Base-by-base conservation (phyloP, 2,888 invertebrate species). In the Aleiodes alternator region DNA sequence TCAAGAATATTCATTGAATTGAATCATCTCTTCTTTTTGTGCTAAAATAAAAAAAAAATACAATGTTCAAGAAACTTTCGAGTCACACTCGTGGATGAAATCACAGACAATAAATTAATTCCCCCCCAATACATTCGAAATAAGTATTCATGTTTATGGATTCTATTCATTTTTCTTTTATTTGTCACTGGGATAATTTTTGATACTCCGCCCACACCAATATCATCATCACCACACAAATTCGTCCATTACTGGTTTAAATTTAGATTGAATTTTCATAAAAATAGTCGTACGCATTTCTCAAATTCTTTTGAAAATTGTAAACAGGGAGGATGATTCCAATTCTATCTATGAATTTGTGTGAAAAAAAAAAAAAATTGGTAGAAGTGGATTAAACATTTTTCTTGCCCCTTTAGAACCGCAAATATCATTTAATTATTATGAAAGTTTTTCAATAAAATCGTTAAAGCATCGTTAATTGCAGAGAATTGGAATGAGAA, bases 241-340 rank as follows among this genome's bases (percentile, higher is more conserved):
- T 43, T 56, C 56, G 31, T 56, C 29, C 56, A 57, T 55, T 50
- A 70, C 75, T 72, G 57, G 69, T 77, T 83, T 86, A 85, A 86
- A 83, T 82, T 84, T 85, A 86, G 77, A 76, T 79, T 76, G 79
- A 83, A 83, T 82, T 79, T 80, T 79, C 57, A n/a, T 85, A 85
- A 82, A 85, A 86, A 86, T 86, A 86, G 82, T 78, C 66, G 75
- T 73, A 80, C 69, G 81, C 79, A 83, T 82, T 84, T 81, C 82
- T 82, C 76, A 82, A 83, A 85, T 84, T 80, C 83, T 78, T 72
- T 76, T 23, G 78, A 72, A 78, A 82, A 82, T 78, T 83, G 43
- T 71, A 59, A 71, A 57, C 59, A 59, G 50, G 50, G 23, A 64
- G 6, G 31, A 51, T 68, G n/a, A 68, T 68, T 34, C 6, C 34